A percentile compares a stretch with the other conserved stretches of the same genome.
Conservation (phyloP, 2,888 invertebrate genomes). For the Cordilura impudica region DNA sequence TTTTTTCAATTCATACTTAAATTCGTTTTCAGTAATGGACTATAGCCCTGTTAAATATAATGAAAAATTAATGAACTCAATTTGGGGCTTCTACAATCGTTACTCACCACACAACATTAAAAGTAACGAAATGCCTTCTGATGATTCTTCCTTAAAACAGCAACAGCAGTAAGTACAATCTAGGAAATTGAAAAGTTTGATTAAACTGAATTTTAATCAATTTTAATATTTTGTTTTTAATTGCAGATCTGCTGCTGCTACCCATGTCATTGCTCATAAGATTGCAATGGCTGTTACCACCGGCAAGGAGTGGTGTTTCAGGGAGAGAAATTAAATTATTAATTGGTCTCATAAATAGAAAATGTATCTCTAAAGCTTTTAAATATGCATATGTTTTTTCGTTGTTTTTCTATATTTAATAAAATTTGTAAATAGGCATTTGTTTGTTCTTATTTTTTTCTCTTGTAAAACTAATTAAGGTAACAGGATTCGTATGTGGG, state of each 20-base stretch:
- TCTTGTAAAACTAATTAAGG: conserved; percentile 81
- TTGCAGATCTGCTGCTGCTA: conserved; percentile 71
- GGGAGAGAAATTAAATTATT: conserved; percentile 38
- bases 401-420: not conserved
- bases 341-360: conserved; percentile 15
- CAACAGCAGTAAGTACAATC: conserved; percentile 71
- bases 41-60: conserved; percentile 87
- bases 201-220: not conserved
- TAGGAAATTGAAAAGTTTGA: not conserved
- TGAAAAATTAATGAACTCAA: conserved; percentile 92
- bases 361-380: not conserved
- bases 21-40: conserved; percentile 80
- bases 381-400: not conserved
- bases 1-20: conserved; percentile 9
- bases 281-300: conserved; percentile 66
- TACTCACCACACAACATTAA: conserved; percentile 93
- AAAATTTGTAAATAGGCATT: too few species aligned
- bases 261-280: conserved; percentile 68
- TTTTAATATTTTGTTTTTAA: conserved; percentile 21
- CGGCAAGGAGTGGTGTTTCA: conserved; percentile 66
- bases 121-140: conserved; percentile 82
- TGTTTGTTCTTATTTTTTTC: not conserved
- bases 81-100: conserved; percentile 93
- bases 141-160: conserved; percentile 60
- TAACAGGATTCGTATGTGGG: conserved; percentile 97